A percentile compares a stretch with the other conserved stretches of the same genome.
Evolutionary conservation across 2,797 vertebrate species (phyloP).

Genomic region (Pogoniulus pusillus): DNA sequence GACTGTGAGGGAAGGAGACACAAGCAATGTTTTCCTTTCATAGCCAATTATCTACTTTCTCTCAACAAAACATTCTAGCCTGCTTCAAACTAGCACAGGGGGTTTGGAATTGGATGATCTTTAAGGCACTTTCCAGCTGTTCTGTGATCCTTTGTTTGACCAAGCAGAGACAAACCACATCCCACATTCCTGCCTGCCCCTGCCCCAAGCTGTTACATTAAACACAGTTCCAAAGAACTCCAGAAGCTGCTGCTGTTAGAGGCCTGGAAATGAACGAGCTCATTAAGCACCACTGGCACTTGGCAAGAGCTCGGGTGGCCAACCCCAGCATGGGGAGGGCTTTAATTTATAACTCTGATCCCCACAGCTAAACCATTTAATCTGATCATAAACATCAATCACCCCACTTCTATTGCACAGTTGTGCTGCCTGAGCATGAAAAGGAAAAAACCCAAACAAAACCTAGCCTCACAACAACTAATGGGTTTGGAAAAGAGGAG

Average conservation of each 20-base stretch:
- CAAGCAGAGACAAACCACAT: slow-evolving; percentile 31
- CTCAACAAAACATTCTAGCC: too few species aligned
- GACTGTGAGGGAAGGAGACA: too few species aligned
- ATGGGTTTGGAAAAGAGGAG: too few species aligned
- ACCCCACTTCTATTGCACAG: slow-evolving; percentile 72
- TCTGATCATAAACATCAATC: slow-evolving; percentile 78
- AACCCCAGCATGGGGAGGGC: slow-evolving; percentile 57
- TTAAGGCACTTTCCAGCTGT: too few species aligned
- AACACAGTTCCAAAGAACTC: slow-evolving; percentile 61
- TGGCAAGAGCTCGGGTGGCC: slow-evolving; percentile 62
- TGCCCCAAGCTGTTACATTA: slow-evolving; percentile 40
- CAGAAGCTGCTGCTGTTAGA: slow-evolving; percentile 23
- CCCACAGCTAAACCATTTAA: slow-evolving; percentile 75
- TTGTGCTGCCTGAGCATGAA: slow-evolving; percentile 75
- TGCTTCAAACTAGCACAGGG: too few species aligned
- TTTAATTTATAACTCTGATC: slow-evolving; percentile 68
- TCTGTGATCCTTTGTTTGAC: neutral
- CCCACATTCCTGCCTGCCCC: neutral
- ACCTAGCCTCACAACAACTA: too few species aligned
- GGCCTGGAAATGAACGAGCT: slow-evolving; percentile 59
- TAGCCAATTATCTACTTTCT: too few species aligned
- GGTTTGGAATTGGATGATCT: too few species aligned
- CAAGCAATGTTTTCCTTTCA: too few species aligned
- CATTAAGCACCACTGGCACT: slow-evolving; percentile 61
- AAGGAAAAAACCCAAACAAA: too few species aligned